phyloP scores from a whole-genome alignment of 1,140 invertebrate genomes.

The Lepidurus apus region DNA sequence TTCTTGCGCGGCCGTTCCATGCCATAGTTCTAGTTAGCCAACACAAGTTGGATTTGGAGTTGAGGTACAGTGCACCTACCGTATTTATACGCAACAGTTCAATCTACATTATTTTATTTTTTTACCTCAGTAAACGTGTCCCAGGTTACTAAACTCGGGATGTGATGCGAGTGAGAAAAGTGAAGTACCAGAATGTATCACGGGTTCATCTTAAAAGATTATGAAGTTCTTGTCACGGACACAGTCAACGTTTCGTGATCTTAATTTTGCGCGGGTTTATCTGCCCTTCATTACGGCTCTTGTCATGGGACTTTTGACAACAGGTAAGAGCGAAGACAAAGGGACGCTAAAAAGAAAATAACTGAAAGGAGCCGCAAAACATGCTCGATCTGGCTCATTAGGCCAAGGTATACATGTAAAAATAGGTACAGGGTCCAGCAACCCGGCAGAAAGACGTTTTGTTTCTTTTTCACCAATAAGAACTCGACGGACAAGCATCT shows the following conservation, averaged over 20 bases:
- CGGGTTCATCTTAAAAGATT: neutral
- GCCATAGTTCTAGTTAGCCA: too few species aligned
- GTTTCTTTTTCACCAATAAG: too few species aligned
- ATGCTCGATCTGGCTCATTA: conserved; percentile 15
- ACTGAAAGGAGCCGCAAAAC: neutral
- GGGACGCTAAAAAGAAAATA: neutral
- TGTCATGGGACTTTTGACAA: neutral
- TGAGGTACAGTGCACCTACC: too few species aligned
- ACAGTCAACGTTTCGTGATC: too few species aligned
- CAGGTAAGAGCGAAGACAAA: neutral
- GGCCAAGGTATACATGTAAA: conserved; percentile 1
- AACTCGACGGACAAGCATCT: too few species aligned
- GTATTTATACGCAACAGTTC: too few species aligned
- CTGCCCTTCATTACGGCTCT: neutral
- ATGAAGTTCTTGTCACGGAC: neutral
- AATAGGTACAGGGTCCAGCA: neutral
- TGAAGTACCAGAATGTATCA: conserved; percentile 4
- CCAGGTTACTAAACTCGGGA: too few species aligned
- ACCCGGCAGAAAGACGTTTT: neutral
- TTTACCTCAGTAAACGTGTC: too few species aligned
- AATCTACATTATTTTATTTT: too few species aligned
- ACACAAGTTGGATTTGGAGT: too few species aligned
- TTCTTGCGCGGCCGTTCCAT: too few species aligned
- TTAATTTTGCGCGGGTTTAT: too few species aligned
- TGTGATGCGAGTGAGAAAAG: neutral